Evolutionary conservation across 2,797 vertebrate genomes (phyloP), one percentile per base, ranked within the genome.

Genomic region (Cirrhinus molitorella): DNA sequence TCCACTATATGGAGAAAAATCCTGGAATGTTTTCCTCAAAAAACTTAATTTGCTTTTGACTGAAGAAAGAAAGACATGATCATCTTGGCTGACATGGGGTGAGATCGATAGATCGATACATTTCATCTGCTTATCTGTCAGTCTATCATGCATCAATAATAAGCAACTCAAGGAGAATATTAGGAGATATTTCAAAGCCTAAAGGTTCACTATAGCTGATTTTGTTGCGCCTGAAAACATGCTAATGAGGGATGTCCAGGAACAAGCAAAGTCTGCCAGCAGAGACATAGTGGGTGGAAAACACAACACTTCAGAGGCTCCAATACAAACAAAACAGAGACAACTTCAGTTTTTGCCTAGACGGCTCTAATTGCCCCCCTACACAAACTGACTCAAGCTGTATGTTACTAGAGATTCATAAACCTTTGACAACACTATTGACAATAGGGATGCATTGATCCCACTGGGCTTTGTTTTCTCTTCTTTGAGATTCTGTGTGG

Each of bases 181-280:
- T 81, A 84, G 59, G 86, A 89, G 83, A 92, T 92, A 93, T 91
- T 91, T 89, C 83, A 92, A 92, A 92, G 83, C 80, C 83, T 89
- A 87, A 91, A 91, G 88, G 88, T 92, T 91, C 40, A 80, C 83
- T 84, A 78, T 65, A 81, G 17, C 67, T 89, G 89, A 89, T 91
- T 88, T 91, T 85, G 74, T 83, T 77, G 84, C 82, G 89, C 88
- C 88, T 90, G 74, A 88, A 89, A 82, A 90, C 83, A 89, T 89
- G 88, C 82, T 89, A 92, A 93, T 92, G 87, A 88, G 83, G 86
- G 80, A 17, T 90, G 84, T 83, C 89, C 57, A 80, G 85, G 82
- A 89, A 86, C 83, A 85, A 87, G 77, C 31, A 82, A 86, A 73
- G 81, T 87, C 81, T 83, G 85, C 88, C 78, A n/a, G 84, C 77